Conservation (phyloP, 1,140 invertebrate species). For the Brachionus manjavacas region DNA sequence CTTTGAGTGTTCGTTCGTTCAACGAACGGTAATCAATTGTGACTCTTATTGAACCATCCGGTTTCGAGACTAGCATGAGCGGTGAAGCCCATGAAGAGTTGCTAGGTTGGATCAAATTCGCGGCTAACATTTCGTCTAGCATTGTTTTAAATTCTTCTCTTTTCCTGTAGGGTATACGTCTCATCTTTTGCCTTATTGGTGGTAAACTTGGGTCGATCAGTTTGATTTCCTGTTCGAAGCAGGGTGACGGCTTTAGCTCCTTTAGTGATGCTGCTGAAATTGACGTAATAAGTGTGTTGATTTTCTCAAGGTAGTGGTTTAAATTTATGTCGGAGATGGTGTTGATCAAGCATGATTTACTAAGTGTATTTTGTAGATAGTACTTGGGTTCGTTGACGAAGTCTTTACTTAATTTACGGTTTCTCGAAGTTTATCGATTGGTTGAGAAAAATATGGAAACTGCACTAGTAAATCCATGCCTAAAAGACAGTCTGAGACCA, state of each 20-base stretch:
- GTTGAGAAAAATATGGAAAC: not conserved
- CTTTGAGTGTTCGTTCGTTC: constrained; percentile 44
- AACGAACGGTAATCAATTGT: constrained; percentile 27
- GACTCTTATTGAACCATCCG: too few species aligned
- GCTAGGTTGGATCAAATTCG: too few species aligned
- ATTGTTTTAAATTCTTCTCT: too few species aligned
- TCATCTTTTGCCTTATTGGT: not conserved
- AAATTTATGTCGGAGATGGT: not conserved
- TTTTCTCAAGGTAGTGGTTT: not conserved
- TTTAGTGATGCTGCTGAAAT: too few species aligned
- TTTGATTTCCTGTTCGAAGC: not conserved
- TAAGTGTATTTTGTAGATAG: not conserved
- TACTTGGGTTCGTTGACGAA: constrained; percentile 39
- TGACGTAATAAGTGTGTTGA: not conserved
- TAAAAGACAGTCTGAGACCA: too few species aligned
- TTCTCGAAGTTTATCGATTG: not conserved
- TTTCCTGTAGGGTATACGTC: too few species aligned
- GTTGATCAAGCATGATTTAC: constrained; percentile 3
- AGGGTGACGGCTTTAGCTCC: not conserved
- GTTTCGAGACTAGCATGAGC: too few species aligned
- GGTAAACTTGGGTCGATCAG: not conserved
- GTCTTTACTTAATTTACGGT: not conserved
- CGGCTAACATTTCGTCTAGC: too few species aligned
- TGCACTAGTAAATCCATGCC: not conserved
- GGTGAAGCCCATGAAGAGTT: too few species aligned